Base-by-base conservation (phyloP, 2,113 vertebrate genomes). In the Noturus placidus region DNA sequence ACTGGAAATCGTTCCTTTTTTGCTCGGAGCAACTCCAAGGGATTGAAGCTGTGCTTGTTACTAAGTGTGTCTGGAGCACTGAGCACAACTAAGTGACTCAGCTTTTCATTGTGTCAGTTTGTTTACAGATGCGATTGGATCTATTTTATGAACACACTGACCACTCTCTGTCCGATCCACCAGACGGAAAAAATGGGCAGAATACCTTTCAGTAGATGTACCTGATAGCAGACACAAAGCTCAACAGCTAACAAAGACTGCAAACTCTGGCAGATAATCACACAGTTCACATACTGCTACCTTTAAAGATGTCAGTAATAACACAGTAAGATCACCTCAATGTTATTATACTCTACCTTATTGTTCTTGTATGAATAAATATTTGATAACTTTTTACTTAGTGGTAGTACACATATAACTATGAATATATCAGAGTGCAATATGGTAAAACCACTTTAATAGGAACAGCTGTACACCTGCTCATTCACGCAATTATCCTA, bases 71-170 rank as follows among this genome's bases (percentile, higher is more conserved):
- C 52, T 5, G 5, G 38, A 76, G 25, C 35, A 76, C 38, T 22
- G 27, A 61, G 70, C 33, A 63, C 70, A 42, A 30, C 70, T 46
- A 46, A 61, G 54, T 76, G 2, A 10, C 35, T 85, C 70, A 56
- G 69, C 69, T 52, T 84, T 84, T 72, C 76, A 59, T 74, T 46
- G 52, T 59, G 25, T 42, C 83, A 63, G 38, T 61, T 85, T 85
- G 84, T 77, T 85, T 85, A 19, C 84, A 33, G 42, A 85, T 30
- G 56, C 56, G 30, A 42, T 85, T 76, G 35, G 56, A 0, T 85
- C 84, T 61, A 72, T 22, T 76, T 59, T 85, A 57, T 61, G 54
- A n/a, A 61, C 52, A 85, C 83, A 74, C n/a, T 65, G 35, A 59
- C 70, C 69, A 56, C 22, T 74, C 22, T 85, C 67, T 70, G 50